Conservation (phyloP, 2,113 vertebrate genomes). For the Leiothrix lutea region DNA sequence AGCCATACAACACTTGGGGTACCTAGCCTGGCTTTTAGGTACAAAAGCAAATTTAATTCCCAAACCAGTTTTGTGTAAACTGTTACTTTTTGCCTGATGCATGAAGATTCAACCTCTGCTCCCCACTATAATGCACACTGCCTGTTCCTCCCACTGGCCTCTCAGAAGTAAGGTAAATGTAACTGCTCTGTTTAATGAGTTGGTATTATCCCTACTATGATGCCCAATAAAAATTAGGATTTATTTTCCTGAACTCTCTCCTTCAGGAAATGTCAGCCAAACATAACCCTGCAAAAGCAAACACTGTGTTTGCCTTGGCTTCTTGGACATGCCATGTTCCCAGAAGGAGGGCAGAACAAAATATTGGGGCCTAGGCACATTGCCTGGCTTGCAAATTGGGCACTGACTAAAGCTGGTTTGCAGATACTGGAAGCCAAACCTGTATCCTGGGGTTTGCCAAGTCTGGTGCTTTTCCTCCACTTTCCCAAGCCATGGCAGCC, state of each 20-base stretch:
- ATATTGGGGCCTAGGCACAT: not conserved
- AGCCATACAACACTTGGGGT: not conserved
- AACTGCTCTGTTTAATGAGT: slow-evolving; percentile 5
- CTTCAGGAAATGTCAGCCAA: slow-evolving; percentile 70
- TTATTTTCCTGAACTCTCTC: slow-evolving; percentile 34
- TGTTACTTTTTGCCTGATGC: not conserved
- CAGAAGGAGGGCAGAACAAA: slow-evolving; percentile 27
- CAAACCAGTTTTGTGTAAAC: not conserved
- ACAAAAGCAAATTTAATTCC: not conserved
- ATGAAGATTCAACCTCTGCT: not conserved
- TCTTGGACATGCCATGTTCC: not conserved
- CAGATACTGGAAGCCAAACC: not conserved
- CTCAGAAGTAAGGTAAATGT: not conserved
- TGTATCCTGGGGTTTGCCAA: not conserved
- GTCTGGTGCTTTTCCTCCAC: slow-evolving; percentile 11
- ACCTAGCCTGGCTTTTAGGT: not conserved
- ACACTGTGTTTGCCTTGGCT: slow-evolving; percentile 58
- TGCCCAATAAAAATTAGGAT: slow-evolving; percentile 32
- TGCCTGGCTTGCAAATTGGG: slow-evolving; percentile 3
- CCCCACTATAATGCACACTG: not conserved
- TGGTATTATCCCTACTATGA: slow-evolving; percentile 23
- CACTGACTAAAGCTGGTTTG: not conserved
- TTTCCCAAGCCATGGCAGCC: not conserved
- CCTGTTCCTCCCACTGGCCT: not conserved
- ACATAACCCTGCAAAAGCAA: slow-evolving; percentile 51